Evolutionary conservation across 2,797 vertebrate species (phyloP).

Genomic region (Okamejei kenojei): DNA sequence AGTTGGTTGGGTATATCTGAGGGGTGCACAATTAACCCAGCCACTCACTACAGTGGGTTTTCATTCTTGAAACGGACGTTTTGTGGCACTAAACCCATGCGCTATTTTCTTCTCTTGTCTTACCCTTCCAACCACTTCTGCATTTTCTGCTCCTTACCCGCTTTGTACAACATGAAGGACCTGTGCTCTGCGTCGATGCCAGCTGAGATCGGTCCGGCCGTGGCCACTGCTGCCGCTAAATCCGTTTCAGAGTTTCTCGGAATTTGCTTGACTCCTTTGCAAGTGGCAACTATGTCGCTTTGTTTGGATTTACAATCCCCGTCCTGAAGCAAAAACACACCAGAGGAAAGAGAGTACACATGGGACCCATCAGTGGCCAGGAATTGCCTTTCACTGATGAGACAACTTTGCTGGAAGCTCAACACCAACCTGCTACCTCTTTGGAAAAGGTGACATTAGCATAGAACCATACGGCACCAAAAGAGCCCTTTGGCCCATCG

Average conservation of each 20-base stretch:
- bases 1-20: background rate
- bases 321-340: background rate
- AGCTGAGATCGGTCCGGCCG: slow-evolving; percentile 3
- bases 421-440: background rate
- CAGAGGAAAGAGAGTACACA: background rate
- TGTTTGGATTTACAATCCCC: slow-evolving; percentile 4
- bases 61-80: too few species aligned
- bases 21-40: too few species aligned
- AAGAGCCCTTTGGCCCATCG: too few species aligned
- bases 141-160: background rate
- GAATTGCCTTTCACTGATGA: background rate
- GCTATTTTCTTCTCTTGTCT: too few species aligned
- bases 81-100: too few species aligned
- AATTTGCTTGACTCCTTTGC: background rate
- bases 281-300: slow-evolving; percentile 2
- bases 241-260: background rate
- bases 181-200: slow-evolving; percentile 8
- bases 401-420: background rate
- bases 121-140: background rate
- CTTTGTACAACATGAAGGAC: slow-evolving; percentile 36
- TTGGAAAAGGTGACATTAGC: background rate
- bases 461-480: too few species aligned
- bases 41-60: too few species aligned
- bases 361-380: background rate
- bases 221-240: slow-evolving; percentile 25